Conservation (phyloP, 2,888 invertebrate species). For the Cryptocephalus moraei region DNA sequence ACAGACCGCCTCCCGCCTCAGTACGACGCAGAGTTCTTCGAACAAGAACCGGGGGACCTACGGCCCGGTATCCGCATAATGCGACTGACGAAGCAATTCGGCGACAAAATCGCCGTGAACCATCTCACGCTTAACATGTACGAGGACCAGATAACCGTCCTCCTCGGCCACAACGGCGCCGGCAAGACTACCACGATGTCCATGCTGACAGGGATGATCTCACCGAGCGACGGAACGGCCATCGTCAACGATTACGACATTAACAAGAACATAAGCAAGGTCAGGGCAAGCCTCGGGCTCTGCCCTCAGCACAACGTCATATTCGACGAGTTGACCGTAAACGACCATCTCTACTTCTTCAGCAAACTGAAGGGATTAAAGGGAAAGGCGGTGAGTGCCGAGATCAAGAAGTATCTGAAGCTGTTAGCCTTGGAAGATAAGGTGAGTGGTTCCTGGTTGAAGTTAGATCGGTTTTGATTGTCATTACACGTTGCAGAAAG, state of each 20-base stretch:
- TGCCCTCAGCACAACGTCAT: slow-evolving; percentile 83
- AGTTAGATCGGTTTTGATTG: background rate
- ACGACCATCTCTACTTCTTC: slow-evolving; percentile 76
- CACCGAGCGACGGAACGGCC: slow-evolving; percentile 59
- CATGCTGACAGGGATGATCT: slow-evolving; percentile 71
- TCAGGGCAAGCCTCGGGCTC: slow-evolving; percentile 62
- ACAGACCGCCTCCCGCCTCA: too few relatives aligned
- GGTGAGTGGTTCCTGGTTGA: slow-evolving; percentile 27
- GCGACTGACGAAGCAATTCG: slow-evolving; percentile 52
- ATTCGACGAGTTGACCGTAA: slow-evolving; percentile 72
- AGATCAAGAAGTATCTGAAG: slow-evolving; percentile 53
- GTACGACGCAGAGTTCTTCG: slow-evolving; percentile 40
- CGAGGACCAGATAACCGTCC: slow-evolving; percentile 78
- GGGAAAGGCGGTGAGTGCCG: slow-evolving; percentile 44
- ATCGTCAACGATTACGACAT: slow-evolving; percentile 63
- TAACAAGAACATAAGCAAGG: slow-evolving; percentile 47
- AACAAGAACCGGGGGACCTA: slow-evolving; percentile 42
- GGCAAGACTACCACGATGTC: slow-evolving; percentile 93
- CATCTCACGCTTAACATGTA: slow-evolving; percentile 73
- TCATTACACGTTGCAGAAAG: slow-evolving; percentile 32
- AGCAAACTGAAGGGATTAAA: slow-evolving; percentile 58
- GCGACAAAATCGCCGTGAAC: slow-evolving; percentile 49
- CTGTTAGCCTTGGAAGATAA: slow-evolving; percentile 59
- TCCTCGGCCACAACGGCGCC: slow-evolving; percentile 75
- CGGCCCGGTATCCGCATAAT: slow-evolving; percentile 44